Base-by-base conservation (phyloP, 2,888 invertebrate genomes). In the Brachycybe producta region DNA sequence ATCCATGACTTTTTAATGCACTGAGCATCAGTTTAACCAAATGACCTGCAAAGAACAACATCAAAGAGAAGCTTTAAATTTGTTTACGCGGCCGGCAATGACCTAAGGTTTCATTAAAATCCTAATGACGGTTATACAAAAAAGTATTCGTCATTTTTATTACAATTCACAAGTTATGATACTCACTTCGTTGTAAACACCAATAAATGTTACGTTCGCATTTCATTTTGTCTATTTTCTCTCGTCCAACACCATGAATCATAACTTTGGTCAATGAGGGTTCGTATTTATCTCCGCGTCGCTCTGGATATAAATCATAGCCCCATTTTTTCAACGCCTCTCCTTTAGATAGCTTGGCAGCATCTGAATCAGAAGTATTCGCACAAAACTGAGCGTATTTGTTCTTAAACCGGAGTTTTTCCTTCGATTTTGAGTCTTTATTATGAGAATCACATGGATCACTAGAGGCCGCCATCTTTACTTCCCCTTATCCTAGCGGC, bases 1-100 rank as follows among this genome's bases (percentile, higher is more conserved):
- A 86, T 61, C 85, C 85, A 54, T 82, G 77, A 60, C 77, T 75
- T 63, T 79, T 84, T 8, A 91, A 67, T 13, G 90, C 90, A 47
- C 78, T 80, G 75, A 87, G 74, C 84, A 91, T 82, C 19, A 88
- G 66, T 67, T 83, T 84, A 0, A 91, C 81, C 32, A 88, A 67
- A 2, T 85, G 79, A 73, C 77, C 80, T 81, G 59, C 27, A 62
- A 63, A 51, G 17, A 51, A 57, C 53, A 52, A 51, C 28, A 49
- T 44, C 15, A 48, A 46, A 51, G 23, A 50, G 54, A 44, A 30
- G 21, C 38, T 49, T 19, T 38, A n/a, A 13, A 28, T 13, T 32
- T 46, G 49, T 68, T 36, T n/a, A n/a, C n/a, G n/a, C n/a, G n/a
- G n/a, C n/a, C n/a, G n/a, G n/a, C n/a, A n/a, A n/a, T n/a, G n/a